These are phyloP conservation scores for Ophraella communa DNA, from an alignment of 2,888 invertebrate genomes.

Conservation along the genomic window DNA sequence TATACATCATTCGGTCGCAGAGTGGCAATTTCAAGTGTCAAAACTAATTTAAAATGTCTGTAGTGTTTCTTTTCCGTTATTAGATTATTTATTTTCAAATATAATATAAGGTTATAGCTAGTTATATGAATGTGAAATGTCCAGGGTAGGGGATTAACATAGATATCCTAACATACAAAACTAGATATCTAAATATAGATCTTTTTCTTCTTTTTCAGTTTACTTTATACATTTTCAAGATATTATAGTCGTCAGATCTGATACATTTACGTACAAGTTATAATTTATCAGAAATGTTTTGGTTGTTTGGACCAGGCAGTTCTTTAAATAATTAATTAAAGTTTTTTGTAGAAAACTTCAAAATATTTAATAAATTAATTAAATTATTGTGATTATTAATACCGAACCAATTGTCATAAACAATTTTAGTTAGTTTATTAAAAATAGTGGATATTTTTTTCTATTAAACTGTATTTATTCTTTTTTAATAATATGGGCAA, in stretches of 20 bases:
- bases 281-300: conserved; percentile 3
- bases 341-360: too few relatives aligned
- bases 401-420: too few relatives aligned
- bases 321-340: too few relatives aligned
- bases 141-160: conserved; percentile 54
- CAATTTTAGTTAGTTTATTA: too few relatives aligned
- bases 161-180: conserved; percentile 42
- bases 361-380: too few relatives aligned
- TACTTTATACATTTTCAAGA: conserved; percentile 37
- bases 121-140: conserved; percentile 54
- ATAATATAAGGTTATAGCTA: conserved; percentile 49
- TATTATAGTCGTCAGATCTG: conserved; percentile 35
- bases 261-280: conserved; percentile 14
- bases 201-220: conserved; percentile 36
- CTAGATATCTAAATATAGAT: conserved; percentile 39
- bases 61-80: conserved; percentile 41
- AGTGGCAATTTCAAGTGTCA: conserved; percentile 38
- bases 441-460: too few relatives aligned
- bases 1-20: conserved; percentile 23
- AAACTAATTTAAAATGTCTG: conserved; percentile 46
- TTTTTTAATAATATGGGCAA: too few relatives aligned
- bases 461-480: too few relatives aligned
- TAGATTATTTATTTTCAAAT: conserved; percentile 50
- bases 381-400: too few relatives aligned
- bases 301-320: not conserved